Conservation (phyloP, 2,888 invertebrate genomes). For the Scotopteryx bipunctaria region DNA sequence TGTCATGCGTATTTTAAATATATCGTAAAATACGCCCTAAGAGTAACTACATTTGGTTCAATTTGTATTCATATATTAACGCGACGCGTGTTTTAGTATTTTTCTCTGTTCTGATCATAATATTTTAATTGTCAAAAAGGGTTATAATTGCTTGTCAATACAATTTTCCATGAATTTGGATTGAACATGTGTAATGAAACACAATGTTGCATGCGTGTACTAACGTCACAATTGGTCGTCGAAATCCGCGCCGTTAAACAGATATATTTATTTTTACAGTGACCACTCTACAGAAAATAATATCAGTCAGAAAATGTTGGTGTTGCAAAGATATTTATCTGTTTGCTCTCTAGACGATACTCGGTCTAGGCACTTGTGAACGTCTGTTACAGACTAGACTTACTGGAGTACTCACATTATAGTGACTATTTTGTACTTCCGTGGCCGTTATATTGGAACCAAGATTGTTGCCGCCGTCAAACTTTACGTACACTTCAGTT, state of each 20-base stretch:
- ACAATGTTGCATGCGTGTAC: slow-evolving; percentile 58
- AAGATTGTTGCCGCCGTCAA: slow-evolving; percentile 21
- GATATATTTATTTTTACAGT: slow-evolving; percentile 83
- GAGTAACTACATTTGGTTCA: neutral
- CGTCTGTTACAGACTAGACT: slow-evolving; percentile 52
- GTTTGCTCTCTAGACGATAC: slow-evolving; percentile 73
- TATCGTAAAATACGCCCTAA: neutral
- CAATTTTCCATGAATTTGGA: neutral
- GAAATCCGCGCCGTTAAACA: slow-evolving; percentile 67
- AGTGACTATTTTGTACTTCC: slow-evolving; percentile 37
- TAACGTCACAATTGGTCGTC: slow-evolving; percentile 38
- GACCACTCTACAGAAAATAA: slow-evolving; percentile 78
- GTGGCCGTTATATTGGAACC: slow-evolving; percentile 23
- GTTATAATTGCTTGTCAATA: neutral
- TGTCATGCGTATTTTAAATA: too few species aligned
- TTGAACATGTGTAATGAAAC: neutral
- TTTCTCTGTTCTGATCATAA: too few species aligned
- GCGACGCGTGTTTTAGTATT: too few species aligned
- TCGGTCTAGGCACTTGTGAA: slow-evolving; percentile 74
- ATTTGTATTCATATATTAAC: neutral
- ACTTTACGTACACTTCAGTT: slow-evolving; percentile 7
- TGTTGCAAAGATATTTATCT: slow-evolving; percentile 78
- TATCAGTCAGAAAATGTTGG: slow-evolving; percentile 76
- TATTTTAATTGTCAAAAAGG: too few species aligned
- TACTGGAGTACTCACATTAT: slow-evolving; percentile 41